These are phyloP conservation scores for Hipparchia sbordonii DNA, from an alignment of 2,888 invertebrate species.

Conservation along the genomic window DNA sequence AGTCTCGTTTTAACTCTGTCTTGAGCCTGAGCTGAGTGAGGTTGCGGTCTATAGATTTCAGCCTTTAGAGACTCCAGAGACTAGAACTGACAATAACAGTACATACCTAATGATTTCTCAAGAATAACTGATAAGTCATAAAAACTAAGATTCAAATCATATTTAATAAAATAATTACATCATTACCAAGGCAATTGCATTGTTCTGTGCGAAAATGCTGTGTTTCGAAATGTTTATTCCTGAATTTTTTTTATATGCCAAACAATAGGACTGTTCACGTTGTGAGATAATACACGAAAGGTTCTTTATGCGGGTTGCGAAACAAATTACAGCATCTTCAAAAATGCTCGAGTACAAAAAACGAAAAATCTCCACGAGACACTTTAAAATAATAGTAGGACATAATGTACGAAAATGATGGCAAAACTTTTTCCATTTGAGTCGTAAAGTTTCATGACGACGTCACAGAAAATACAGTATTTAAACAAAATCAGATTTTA, in stretches of 20 bases:
- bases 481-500: conserved; percentile 50
- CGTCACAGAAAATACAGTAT: conserved; percentile 51
- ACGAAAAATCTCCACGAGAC: conserved; percentile 14
- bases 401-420: conserved; percentile 68
- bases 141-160: neutral
- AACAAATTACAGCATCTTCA: conserved; percentile 13
- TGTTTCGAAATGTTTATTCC: conserved; percentile 3
- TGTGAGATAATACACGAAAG: conserved; percentile 22
- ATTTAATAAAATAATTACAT: neutral
- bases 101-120: too few species aligned
- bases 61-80: too few species aligned
- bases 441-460: conserved; percentile 60
- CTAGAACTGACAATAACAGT: too few species aligned
- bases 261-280: conserved; percentile 38
- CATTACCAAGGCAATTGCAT: conserved; percentile 5
- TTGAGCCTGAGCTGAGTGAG: too few species aligned
- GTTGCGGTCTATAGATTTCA: too few species aligned
- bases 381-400: conserved; percentile 30
- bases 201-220: conserved; percentile 1
- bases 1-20: too few species aligned
- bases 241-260: conserved; percentile 6
- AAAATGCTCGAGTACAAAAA: conserved; percentile 7
- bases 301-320: conserved; percentile 4
- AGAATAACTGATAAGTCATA: too few species aligned
- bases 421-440: conserved; percentile 79